These are phyloP conservation scores for Oryzias sinensis DNA, from an alignment of 2,797 vertebrate species.

Conservation along the genomic window DNA sequence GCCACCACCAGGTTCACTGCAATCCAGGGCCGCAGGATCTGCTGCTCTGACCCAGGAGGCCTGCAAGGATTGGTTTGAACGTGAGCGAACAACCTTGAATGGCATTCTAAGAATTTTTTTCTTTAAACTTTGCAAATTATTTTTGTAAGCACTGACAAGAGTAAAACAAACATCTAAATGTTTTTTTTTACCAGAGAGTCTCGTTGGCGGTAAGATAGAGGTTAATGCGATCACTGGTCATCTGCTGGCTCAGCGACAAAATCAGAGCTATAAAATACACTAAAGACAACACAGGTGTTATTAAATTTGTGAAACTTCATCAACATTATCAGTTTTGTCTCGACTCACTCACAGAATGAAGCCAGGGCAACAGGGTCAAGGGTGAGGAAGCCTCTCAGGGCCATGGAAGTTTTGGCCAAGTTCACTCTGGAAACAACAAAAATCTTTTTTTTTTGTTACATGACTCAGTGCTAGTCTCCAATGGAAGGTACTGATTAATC, in stretches of 20 bases:
- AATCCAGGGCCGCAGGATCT: slow-evolving; percentile 67
- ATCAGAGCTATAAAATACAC: slow-evolving; percentile 92
- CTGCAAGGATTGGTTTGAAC: slow-evolving; percentile 62
- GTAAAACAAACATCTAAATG: neutral
- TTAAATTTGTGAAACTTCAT: neutral
- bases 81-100: neutral
- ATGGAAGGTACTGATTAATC: neutral
- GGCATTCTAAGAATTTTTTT: neutral
- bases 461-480: neutral
- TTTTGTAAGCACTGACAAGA: neutral
- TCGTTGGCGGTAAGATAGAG: slow-evolving; percentile 87
- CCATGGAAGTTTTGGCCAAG: slow-evolving; percentile 88
- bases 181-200: slow-evolving; percentile 82
- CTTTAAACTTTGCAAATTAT: neutral
- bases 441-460: neutral
- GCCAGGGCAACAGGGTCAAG: slow-evolving; percentile 89
- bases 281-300: slow-evolving; percentile 47
- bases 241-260: slow-evolving; percentile 93
- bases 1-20: slow-evolving; percentile 75
- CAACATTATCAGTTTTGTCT: neutral
- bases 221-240: slow-evolving; percentile 93
- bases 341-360: slow-evolving; percentile 87
- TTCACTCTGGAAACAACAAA: slow-evolving; percentile 78
- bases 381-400: slow-evolving; percentile 85
- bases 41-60: slow-evolving; percentile 64